Conservation (phyloP, 2,888 invertebrate genomes). For the Hydraecia micacea region DNA sequence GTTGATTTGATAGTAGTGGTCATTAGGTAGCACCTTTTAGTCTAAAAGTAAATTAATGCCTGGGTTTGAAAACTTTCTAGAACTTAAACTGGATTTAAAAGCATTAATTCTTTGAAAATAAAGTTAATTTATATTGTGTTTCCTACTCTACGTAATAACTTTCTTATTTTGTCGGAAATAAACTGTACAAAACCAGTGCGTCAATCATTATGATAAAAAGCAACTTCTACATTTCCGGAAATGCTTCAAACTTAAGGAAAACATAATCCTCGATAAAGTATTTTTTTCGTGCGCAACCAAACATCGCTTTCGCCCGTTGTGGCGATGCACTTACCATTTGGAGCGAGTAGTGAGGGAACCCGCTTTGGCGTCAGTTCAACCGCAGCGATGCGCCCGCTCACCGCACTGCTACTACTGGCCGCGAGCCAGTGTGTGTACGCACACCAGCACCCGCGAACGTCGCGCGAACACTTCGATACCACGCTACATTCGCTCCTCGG, state of each 20-base stretch:
- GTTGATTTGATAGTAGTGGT: not conserved
- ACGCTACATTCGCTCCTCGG: constrained; percentile 68
- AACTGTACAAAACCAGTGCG: constrained; percentile 4
- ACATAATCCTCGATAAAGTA: constrained; percentile 31
- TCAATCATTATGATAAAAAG: constrained; percentile 23
- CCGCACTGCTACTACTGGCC: constrained; percentile 80
- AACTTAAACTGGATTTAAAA: not conserved
- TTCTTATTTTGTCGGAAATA: constrained; percentile 38
- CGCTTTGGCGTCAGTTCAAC: constrained; percentile 78
- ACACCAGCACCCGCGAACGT: constrained; percentile 70
- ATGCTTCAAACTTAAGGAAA: constrained; percentile 11
- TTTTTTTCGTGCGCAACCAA: constrained; percentile 47
- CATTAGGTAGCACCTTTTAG: not conserved
- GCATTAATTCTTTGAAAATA: not conserved
- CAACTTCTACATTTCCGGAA: constrained; percentile 17
- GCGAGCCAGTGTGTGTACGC: constrained; percentile 76
- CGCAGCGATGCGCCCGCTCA: constrained; percentile 86
- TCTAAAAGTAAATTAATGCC: not conserved
- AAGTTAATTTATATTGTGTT: not conserved
- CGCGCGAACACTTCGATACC: constrained; percentile 70
- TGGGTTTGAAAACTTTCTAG: not conserved
- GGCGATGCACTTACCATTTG: constrained; percentile 76
- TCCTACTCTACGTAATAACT: constrained; percentile 11
- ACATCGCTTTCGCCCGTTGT: constrained; percentile 72
- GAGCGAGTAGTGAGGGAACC: constrained; percentile 68